A percentile compares a stretch with the other conserved stretches of the same genome.
phyloP scores from a whole-genome alignment of 2,888 invertebrate species.

The Geophilus truncorum region DNA sequence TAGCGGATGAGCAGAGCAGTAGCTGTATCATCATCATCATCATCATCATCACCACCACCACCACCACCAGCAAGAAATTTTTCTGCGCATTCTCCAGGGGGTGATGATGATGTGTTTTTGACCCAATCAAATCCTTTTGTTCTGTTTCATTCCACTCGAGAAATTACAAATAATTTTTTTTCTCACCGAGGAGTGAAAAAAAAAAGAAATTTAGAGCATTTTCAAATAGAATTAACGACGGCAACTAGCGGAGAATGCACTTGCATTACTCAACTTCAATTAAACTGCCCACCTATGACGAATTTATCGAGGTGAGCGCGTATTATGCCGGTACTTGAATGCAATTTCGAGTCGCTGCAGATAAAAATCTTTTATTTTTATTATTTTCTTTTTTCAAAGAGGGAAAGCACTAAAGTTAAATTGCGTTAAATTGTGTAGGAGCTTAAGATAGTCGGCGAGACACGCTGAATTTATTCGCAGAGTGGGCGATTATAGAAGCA shows the following conservation, averaged over 20 bases:
- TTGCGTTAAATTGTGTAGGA: background rate
- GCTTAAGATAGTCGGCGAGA: background rate
- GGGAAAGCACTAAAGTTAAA: background rate
- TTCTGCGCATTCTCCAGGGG: background rate
- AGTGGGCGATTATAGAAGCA: background rate
- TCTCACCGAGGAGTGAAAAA: too few species aligned
- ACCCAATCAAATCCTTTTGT: conserved; percentile 7
- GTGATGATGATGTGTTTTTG: background rate
- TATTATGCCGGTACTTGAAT: background rate
- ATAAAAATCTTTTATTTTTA: background rate
- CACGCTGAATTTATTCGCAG: background rate
- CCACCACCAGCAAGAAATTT: background rate
- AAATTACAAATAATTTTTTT: too few species aligned
- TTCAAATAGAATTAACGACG: background rate
- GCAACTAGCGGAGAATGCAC: background rate
- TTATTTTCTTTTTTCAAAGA: background rate
- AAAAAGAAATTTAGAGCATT: too few species aligned
- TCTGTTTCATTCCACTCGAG: background rate
- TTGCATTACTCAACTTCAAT: background rate
- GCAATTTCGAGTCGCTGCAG: background rate
- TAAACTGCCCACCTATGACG: background rate
- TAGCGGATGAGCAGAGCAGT: background rate
- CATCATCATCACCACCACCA: too few species aligned
- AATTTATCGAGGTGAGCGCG: background rate
- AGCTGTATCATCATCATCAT: background rate